A percentile compares a stretch with the other conserved stretches of the same genome.
Conservation (phyloP, 2,113 vertebrate genomes). For the Antechinus flavipes region DNA sequence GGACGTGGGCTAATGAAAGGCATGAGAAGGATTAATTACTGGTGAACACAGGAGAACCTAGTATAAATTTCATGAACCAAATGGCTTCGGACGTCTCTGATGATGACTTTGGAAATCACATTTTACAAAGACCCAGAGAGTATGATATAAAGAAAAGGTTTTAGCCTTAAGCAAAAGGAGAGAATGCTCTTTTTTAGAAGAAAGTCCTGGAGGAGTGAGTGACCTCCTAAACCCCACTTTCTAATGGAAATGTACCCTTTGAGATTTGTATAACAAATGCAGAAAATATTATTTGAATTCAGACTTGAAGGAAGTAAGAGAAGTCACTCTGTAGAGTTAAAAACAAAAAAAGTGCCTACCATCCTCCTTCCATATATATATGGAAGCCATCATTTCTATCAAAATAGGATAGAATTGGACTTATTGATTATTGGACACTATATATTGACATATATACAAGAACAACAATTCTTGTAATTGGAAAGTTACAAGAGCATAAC, state of each 20-base stretch:
- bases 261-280: background rate
- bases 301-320: background rate
- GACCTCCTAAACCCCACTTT: background rate
- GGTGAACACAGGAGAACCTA: background rate
- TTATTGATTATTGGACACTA: background rate
- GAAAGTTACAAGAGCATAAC: background rate
- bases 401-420: background rate
- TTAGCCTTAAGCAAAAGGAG: background rate
- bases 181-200: background rate
- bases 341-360: background rate
- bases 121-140: background rate
- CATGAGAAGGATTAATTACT: background rate
- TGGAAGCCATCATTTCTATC: background rate
- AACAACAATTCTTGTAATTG: too few species aligned
- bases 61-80: background rate
- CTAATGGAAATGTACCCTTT: background rate
- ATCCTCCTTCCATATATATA: background rate
- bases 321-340: background rate
- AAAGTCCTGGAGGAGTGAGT: background rate
- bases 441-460: too few species aligned
- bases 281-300: background rate
- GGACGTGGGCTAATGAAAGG: background rate
- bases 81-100: background rate
- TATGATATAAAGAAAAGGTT: background rate
- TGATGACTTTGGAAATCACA: too few species aligned